Conservation (phyloP, 1,140 invertebrate genomes). For the Leptinotarsa undecemlineata region DNA sequence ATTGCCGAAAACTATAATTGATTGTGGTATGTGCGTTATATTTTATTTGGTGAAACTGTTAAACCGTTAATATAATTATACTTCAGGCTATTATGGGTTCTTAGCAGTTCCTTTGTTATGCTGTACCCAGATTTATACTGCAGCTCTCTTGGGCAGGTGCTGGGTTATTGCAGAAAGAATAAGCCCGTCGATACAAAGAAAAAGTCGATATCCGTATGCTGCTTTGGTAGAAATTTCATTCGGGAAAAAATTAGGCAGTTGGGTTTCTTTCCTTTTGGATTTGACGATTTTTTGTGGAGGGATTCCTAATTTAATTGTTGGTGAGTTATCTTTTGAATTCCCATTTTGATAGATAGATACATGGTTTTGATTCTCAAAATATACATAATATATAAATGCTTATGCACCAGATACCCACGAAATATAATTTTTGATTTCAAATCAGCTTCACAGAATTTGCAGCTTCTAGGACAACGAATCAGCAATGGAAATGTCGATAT, state of each 20-base stretch:
- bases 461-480: constrained; percentile 71
- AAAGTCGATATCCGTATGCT: constrained; percentile 76
- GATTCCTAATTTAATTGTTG: constrained; percentile 76
- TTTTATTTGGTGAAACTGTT: not conserved
- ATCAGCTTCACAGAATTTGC: constrained; percentile 74
- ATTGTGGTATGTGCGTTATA: constrained; percentile 64
- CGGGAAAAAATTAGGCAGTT: constrained; percentile 61
- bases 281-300: constrained; percentile 74
- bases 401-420: no score
- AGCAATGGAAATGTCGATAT: constrained; percentile 64
- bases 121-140: constrained; percentile 75
- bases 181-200: constrained; percentile 64
- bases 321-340: constrained; percentile 56
- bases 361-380: not conserved
- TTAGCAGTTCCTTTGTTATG: constrained; percentile 69
- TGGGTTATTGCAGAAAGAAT: constrained; percentile 73
- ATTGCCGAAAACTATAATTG: constrained; percentile 70
- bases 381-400: no score
- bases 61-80: not conserved
- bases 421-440: no score
- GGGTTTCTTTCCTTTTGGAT: constrained; percentile 71
- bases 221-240: constrained; percentile 75
- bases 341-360: not conserved
- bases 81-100: constrained; percentile 69
- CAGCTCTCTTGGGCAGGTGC: constrained; percentile 70